Percentiles rank a stretch among this genome's conserved stretches.
Conservation (phyloP, 2,797 vertebrate genomes). For the Novumbra hubbsi region DNA sequence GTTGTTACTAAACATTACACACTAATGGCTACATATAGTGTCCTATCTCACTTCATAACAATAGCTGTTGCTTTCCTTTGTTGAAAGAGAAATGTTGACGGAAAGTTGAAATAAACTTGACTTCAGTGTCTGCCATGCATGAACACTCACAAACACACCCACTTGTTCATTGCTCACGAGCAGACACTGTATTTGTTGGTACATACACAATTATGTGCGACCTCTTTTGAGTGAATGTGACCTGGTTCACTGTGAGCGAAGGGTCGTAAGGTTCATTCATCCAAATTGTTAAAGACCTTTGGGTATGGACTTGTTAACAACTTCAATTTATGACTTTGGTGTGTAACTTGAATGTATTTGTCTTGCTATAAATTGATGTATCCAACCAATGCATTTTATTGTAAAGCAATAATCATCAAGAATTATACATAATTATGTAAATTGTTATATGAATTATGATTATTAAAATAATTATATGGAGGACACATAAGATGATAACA, state of each 20-base stretch:
- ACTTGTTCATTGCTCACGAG: conserved; percentile 2
- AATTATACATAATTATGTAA: conserved; percentile 31
- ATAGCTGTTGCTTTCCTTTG: background rate
- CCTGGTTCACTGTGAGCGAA: conserved; percentile 55
- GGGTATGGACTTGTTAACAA: conserved; percentile 19
- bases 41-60: background rate
- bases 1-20: background rate
- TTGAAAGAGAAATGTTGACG: conserved; percentile 27
- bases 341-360: conserved; percentile 64
- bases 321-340: conserved; percentile 45
- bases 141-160: conserved; percentile 23
- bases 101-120: conserved; percentile 32
- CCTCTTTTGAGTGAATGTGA: conserved; percentile 42
- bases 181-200: conserved; percentile 2
- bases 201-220: conserved; percentile 12
- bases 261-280: conserved; percentile 29
- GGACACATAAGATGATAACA: conserved; percentile 42
- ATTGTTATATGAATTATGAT: conserved; percentile 43
- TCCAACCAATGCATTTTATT: conserved; percentile 61
- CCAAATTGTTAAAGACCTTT: conserved; percentile 16
- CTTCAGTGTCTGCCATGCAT: conserved; percentile 35
- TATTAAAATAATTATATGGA: conserved; percentile 37
- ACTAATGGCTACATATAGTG: background rate
- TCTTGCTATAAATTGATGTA: conserved; percentile 63
- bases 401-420: conserved; percentile 61